Percentiles rank a stretch among this genome's conserved stretches.
These are phyloP conservation scores for Petrocephalus sullivani DNA, from an alignment of 2,797 vertebrate genomes.

Conservation along the genomic window DNA sequence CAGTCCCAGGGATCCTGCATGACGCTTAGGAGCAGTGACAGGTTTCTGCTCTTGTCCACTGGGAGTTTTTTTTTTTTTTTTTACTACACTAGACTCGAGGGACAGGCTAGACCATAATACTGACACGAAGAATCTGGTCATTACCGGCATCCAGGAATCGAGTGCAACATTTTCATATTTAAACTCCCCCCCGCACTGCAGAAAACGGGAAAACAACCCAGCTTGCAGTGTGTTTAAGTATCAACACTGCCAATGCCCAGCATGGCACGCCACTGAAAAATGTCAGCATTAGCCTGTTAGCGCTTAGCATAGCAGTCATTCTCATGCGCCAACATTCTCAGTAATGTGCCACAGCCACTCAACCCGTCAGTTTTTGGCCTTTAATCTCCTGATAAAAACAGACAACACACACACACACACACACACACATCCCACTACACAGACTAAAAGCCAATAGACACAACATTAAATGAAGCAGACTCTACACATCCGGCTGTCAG, in stretches of 20 bases:
- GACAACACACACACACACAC: not conserved
- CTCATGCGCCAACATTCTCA: slow-evolving; percentile 38
- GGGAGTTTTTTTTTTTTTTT: not conserved
- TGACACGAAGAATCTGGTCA: slow-evolving; percentile 26
- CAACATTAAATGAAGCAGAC: slow-evolving; percentile 28
- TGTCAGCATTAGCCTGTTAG: slow-evolving; percentile 33
- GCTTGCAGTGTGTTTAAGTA: slow-evolving; percentile 26
- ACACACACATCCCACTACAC: slow-evolving; percentile 15
- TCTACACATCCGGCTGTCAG: slow-evolving; percentile 36
- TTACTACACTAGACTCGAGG: not conserved
- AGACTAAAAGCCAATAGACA: slow-evolving; percentile 25
- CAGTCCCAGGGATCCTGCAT: not conserved
- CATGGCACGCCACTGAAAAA: slow-evolving; percentile 13
- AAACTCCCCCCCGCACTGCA: slow-evolving; percentile 20
- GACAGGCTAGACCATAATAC: slow-evolving; percentile 10
- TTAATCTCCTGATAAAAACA: slow-evolving; percentile 27
- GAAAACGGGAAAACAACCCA: slow-evolving; percentile 34
- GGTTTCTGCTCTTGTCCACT: not conserved
- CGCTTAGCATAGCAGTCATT: slow-evolving; percentile 37
- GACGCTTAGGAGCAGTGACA: not conserved
- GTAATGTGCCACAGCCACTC: slow-evolving; percentile 22
- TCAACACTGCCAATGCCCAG: slow-evolving; percentile 1
- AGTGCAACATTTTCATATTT: slow-evolving; percentile 16
- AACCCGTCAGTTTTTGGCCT: slow-evolving; percentile 28
- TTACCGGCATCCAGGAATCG: slow-evolving; percentile 25